Evolutionary conservation across 2,113 vertebrate genomes (phyloP).

Genomic region (Siniperca chuatsi): DNA sequence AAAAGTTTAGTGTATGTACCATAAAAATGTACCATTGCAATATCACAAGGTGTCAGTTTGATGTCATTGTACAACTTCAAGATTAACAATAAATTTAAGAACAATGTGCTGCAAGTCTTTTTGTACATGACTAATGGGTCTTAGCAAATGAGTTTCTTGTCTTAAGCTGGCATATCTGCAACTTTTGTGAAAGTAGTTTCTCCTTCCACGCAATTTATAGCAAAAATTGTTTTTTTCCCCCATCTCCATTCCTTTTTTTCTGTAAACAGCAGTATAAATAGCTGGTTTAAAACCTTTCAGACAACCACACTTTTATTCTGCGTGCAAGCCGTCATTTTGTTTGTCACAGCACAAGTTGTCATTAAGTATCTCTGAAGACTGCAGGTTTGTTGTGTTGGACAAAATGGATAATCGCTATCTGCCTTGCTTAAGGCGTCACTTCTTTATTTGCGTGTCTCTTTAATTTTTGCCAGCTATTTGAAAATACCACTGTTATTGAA

Average conservation of each 20-base stretch:
- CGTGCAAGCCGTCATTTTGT: slow-evolving; percentile 2
- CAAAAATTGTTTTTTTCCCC: background rate
- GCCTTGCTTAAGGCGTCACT: slow-evolving; percentile 3
- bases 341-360: slow-evolving; percentile 20
- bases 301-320: slow-evolving; percentile 7
- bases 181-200: slow-evolving; percentile 7
- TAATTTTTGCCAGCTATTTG: slow-evolving; percentile 9
- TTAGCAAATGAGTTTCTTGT: slow-evolving; percentile 9
- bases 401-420: background rate
- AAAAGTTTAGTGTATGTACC: slow-evolving; percentile 5
- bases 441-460: slow-evolving; percentile 1
- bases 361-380: background rate
- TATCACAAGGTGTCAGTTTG: slow-evolving; percentile 20
- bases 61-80: slow-evolving; percentile 5
- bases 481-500: slow-evolving; percentile 31
- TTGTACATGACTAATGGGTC: slow-evolving; percentile 14
- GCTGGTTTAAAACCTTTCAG: slow-evolving; percentile 15
- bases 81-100: slow-evolving; percentile 19
- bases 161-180: background rate
- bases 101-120: background rate
- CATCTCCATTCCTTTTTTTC: background rate
- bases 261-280: slow-evolving; percentile 2
- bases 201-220: background rate
- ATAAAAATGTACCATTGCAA: background rate
- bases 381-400: slow-evolving; percentile 10